Conservation (phyloP, 2,113 vertebrate genomes). For the Leucoraja erinaceus region DNA sequence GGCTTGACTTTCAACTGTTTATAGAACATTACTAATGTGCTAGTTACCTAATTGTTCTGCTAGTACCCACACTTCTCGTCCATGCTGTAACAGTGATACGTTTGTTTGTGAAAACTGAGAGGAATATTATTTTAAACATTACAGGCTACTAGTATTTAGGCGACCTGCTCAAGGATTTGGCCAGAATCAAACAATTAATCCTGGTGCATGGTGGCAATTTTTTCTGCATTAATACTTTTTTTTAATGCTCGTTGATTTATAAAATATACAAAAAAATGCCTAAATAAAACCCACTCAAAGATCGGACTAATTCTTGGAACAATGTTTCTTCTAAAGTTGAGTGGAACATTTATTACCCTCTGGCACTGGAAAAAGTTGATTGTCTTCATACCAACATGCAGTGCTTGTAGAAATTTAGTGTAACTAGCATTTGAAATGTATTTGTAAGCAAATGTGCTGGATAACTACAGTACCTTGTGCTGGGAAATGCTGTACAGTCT, state of each 20-base stretch:
- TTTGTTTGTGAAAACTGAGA: not conserved
- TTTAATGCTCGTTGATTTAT: not conserved
- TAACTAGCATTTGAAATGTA: slow-evolving; percentile 35
- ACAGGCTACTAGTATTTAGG: not conserved
- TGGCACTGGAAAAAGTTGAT: slow-evolving; percentile 9
- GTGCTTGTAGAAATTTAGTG: slow-evolving; percentile 33
- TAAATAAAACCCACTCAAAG: slow-evolving; percentile 1
- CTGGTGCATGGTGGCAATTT: not conserved
- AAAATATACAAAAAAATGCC: not conserved
- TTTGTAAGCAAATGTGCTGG: slow-evolving; percentile 27
- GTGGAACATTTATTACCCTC: not conserved
- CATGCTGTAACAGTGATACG: not conserved
- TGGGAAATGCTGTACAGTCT: slow-evolving; percentile 35
- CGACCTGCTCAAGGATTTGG: slow-evolving; percentile 22
- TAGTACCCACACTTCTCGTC: slow-evolving; percentile 22
- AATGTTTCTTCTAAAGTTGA: not conserved
- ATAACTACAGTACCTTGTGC: slow-evolving; percentile 7
- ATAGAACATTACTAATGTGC: not conserved
- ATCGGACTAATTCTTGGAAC: not conserved
- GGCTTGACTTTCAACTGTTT: not conserved
- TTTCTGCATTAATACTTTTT: slow-evolving; percentile 35
- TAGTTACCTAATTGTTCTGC: slow-evolving; percentile 32
- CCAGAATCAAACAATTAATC: slow-evolving; percentile 13
- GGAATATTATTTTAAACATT: slow-evolving; percentile 7
- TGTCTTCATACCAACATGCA: slow-evolving; percentile 2